phyloP scores from a whole-genome alignment of 2,888 invertebrate genomes.

The Orgyia antiqua region DNA sequence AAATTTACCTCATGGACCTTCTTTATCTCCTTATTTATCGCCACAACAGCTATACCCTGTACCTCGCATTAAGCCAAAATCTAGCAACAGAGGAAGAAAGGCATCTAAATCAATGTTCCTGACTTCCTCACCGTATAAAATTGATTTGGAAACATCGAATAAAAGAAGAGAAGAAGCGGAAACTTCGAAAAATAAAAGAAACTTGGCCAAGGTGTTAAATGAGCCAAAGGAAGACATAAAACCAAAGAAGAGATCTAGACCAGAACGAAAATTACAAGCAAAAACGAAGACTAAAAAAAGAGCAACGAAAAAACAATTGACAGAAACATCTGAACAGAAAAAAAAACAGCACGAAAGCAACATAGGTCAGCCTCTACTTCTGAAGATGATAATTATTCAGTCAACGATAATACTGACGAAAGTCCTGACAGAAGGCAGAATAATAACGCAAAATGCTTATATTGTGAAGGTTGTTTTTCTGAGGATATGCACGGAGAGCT shows the following conservation, averaged over 20 bases:
- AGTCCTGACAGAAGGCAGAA: slow-evolving; percentile 11
- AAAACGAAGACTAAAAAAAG: not conserved
- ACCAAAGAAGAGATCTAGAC: not conserved
- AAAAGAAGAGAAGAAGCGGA: not conserved
- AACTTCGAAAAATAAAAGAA: too few species aligned
- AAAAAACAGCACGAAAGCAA: too few species aligned
- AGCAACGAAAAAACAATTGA: not conserved
- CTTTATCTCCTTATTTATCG: too few species aligned
- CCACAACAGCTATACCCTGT: not conserved
- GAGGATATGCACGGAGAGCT: slow-evolving; percentile 9
- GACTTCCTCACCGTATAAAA: not conserved
- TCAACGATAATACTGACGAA: slow-evolving; percentile 12
- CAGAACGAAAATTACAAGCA: too few species aligned
- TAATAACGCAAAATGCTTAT: slow-evolving; percentile 8
- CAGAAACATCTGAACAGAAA: too few species aligned
- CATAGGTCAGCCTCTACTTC: not conserved
- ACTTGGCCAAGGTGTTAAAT: not conserved
- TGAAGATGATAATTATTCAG: not conserved
- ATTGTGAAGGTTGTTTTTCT: slow-evolving; percentile 11
- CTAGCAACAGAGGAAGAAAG: slow-evolving; percentile 1
- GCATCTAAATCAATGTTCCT: not conserved
- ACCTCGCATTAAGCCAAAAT: not conserved
- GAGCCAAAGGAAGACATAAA: not conserved
- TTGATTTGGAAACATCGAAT: not conserved
- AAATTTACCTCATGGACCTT: too few species aligned